These are phyloP conservation scores for Drosophila orosa DNA, from an alignment of 1,140 invertebrate species.

Conservation along the genomic window DNA sequence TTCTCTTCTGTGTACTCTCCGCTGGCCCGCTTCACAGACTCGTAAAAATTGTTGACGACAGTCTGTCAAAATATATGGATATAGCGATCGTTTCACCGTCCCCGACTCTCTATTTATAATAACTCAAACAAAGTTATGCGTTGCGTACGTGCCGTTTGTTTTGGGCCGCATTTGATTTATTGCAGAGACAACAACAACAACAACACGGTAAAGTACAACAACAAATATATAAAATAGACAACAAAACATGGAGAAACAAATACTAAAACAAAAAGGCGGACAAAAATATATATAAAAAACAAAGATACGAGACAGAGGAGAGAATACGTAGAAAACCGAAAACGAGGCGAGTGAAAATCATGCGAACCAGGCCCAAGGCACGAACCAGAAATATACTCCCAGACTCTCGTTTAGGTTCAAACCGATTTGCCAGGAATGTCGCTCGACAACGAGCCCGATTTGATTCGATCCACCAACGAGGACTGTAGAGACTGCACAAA, in stretches of 20 bases:
- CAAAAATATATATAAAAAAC: constrained; percentile 1
- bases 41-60: constrained; percentile 75
- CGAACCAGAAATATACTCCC: constrained; percentile 47
- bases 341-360: constrained; percentile 60
- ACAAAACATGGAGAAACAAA: constrained; percentile 30
- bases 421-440: constrained; percentile 68
- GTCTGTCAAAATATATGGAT: constrained; percentile 66
- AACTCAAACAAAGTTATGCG: constrained; percentile 75
- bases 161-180: constrained; percentile 75
- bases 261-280: constrained; percentile 22
- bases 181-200: constrained; percentile 42
- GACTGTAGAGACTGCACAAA: constrained; percentile 8
- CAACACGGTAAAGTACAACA: constrained; percentile 10
- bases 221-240: constrained; percentile 11
- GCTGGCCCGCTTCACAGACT: constrained; percentile 45
- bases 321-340: constrained; percentile 28
- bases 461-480: constrained; percentile 30
- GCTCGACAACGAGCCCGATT: constrained; percentile 48
- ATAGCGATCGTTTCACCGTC: constrained; percentile 29
- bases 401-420: constrained; percentile 48
- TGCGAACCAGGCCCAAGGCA: constrained; percentile 57
- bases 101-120: constrained; percentile 56
- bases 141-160: constrained; percentile 74
- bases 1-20: background rate
- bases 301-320: constrained; percentile 19